A percentile compares a stretch with the other conserved stretches of the same genome.
phyloP scores from a whole-genome alignment of 2,888 invertebrate species.

The Crematogaster levior region DNA sequence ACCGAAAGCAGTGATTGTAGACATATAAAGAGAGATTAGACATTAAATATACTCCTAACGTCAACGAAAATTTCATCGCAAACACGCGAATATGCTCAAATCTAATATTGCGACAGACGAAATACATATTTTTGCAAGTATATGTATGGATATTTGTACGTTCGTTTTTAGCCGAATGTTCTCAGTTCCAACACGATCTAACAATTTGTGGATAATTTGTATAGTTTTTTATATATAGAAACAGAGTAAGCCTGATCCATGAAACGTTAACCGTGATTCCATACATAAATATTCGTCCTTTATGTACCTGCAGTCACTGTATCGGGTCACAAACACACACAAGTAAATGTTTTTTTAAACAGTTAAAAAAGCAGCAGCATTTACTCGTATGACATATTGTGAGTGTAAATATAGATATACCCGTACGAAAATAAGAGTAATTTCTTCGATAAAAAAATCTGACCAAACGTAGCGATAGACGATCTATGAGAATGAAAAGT shows the following conservation, averaged over 20 bases:
- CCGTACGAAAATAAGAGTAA: slow-evolving; percentile 22
- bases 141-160: background rate
- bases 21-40: slow-evolving; percentile 14
- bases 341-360: background rate
- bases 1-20: slow-evolving; percentile 22
- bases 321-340: background rate
- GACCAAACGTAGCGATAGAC: slow-evolving; percentile 41
- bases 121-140: background rate
- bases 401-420: slow-evolving; percentile 28
- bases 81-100: background rate
- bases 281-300: slow-evolving; percentile 8
- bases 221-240: background rate
- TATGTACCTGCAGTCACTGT: slow-evolving; percentile 25
- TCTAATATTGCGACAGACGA: background rate
- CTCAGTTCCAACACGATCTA: background rate
- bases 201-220: slow-evolving; percentile 1
- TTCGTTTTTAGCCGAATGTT: slow-evolving; percentile 16
- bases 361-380: background rate
- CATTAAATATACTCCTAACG: background rate
- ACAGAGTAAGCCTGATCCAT: background rate
- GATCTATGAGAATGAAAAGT: slow-evolving; percentile 3
- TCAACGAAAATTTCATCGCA: background rate
- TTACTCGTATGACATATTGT: slow-evolving; percentile 21
- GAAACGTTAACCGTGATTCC: slow-evolving; percentile 13
- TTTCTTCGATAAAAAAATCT: slow-evolving; percentile 25